Base-by-base conservation (phyloP, 2,797 vertebrate genomes). In the Aulostomus chinensis region DNA sequence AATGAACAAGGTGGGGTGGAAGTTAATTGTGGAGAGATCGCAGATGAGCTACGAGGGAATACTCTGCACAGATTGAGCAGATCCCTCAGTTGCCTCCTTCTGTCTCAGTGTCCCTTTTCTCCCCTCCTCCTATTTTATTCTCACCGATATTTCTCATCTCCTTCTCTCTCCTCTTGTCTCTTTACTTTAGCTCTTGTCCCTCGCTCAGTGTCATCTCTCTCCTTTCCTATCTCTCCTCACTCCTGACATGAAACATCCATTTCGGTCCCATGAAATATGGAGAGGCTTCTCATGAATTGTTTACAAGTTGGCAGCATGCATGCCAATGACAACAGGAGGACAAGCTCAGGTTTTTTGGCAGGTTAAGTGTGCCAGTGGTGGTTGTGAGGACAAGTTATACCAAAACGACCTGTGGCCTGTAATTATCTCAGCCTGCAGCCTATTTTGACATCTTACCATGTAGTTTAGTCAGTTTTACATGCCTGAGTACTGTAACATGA, bases 271-370 rank as follows among this genome's bases (percentile, higher is more conserved):
- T 91, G 84, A 91, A 89, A 90, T 84, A 90, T 89, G 68, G 72
- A 89, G 76, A 64, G 68, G 50, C 64, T 54, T 50, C 81, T 88
- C 85, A 90, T 89, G 73, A 91, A 91, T 89, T 86, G 86, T 89
- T 90, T 81, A 91, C 86, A 73, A 73, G 79, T 81, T 59, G 82
- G 73, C 65, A 61, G 71, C 66, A 36, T 56, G 71, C 58, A 73
- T 37, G 79, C 67, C 71, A 58, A 56, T 42, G 63, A 70, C 60
- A 61, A 72, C 53, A 22, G 51, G 38, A 56, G 53, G 41, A 66
- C 47, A 21, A 38, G 60, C 50, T 63, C 52, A 38, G 46, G 59
- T 74, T 76, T 64, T 60, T 42, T 51, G 37, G 28, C 41, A 45
- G 37, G 52, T 39, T 61, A 24, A 43, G 40, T 28, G 35, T 42